Percentiles rank a stretch among this genome's conserved stretches.
Evolutionary conservation across 2,888 invertebrate genomes (phyloP).

Genomic region (Pterostichus madidus): DNA sequence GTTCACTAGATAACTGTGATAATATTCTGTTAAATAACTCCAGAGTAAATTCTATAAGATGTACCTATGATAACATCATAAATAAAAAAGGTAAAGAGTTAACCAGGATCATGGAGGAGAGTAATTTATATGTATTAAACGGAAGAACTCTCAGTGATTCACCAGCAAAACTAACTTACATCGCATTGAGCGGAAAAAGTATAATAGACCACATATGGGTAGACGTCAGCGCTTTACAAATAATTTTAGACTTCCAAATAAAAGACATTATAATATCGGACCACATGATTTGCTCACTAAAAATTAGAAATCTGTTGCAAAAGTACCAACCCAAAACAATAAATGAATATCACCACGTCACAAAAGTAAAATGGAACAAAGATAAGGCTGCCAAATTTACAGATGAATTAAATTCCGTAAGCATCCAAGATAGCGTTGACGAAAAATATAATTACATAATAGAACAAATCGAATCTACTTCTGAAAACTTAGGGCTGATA

Average conservation of each 20-base stretch:
- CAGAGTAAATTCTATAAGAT: neutral
- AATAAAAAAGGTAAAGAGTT: neutral
- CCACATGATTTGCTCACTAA: conserved; percentile 25
- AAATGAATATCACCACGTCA: neutral
- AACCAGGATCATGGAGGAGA: neutral
- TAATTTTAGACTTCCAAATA: conserved; percentile 7
- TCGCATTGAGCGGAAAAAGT: neutral
- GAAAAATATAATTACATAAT: neutral
- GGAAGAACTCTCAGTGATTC: neutral
- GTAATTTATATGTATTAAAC: neutral
- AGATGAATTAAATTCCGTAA: neutral
- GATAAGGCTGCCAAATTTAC: neutral
- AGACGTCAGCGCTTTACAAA: neutral
- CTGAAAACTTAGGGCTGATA: neutral
- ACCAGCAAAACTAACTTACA: neutral
- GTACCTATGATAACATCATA: neutral
- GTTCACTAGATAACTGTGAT: neutral
- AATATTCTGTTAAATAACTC: neutral
- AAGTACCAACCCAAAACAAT: neutral
- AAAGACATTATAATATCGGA: conserved; percentile 8
- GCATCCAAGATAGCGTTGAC: neutral
- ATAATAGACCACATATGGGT: neutral
- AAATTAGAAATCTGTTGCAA: conserved; percentile 17
- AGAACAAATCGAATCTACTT: neutral
- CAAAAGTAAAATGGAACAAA: neutral